These are phyloP conservation scores for Leucania comma DNA, from an alignment of 2,888 invertebrate genomes.

Conservation along the genomic window DNA sequence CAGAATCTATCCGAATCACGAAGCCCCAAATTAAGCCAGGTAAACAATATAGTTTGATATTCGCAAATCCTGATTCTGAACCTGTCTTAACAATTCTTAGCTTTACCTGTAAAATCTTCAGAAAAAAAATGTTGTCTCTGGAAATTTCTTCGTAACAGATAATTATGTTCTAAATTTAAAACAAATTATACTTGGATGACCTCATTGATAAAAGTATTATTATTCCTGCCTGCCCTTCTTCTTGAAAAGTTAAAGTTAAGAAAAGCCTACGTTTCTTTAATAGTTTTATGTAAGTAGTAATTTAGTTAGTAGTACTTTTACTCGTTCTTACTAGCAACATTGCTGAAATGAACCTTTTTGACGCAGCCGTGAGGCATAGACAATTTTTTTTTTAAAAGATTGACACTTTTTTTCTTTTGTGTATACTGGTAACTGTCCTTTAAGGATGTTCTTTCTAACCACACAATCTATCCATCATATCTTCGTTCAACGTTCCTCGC, in stretches of 20 bases:
- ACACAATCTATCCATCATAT: background rate
- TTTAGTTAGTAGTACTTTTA: no score
- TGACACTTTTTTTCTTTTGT: no score
- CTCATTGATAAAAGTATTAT: no score
- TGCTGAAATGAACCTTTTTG: no score
- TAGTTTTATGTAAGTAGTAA: no score
- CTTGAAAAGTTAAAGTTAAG: no score
- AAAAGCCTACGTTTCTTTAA: no score
- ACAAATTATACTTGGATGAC: conserved; percentile 1
- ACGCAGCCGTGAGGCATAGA: no score
- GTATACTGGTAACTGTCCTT: no score
- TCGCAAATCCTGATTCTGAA: background rate
- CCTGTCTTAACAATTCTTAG: background rate
- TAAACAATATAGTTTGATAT: background rate
- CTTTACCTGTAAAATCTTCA: background rate
- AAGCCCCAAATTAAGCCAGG: background rate
- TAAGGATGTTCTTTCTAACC: background rate
- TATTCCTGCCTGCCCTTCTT: no score
- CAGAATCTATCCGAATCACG: background rate
- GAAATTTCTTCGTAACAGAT: background rate
- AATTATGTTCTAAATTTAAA: background rate
- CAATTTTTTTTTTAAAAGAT: no score
- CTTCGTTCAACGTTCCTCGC: background rate
- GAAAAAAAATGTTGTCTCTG: background rate
- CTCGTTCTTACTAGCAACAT: no score